phyloP scores from a whole-genome alignment of 2,888 invertebrate species.

The Erpobdella octoculata region DNA sequence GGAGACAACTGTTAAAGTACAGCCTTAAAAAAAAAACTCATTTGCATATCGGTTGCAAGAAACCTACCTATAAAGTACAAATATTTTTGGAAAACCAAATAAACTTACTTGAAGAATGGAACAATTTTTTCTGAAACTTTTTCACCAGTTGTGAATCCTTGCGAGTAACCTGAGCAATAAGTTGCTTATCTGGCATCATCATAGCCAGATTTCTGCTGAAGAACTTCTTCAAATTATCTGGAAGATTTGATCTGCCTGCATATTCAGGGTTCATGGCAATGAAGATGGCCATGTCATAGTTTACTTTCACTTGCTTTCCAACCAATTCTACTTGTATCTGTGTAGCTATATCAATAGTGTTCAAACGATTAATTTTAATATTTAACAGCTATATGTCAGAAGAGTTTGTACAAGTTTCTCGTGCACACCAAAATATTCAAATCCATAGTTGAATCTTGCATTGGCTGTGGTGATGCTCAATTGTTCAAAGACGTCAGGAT shows the following conservation, averaged over 20 bases:
- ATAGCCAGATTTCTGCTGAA: slow-evolving; percentile 97
- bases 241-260: slow-evolving; percentile 94
- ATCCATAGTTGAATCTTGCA: slow-evolving; percentile 85
- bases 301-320: slow-evolving; percentile 89
- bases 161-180: slow-evolving; percentile 99
- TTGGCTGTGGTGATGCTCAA: slow-evolving; percentile 98
- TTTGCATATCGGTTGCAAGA: too few species aligned
- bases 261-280: slow-evolving; percentile 99
- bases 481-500: slow-evolving; percentile 82
- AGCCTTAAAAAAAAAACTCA: too few species aligned
- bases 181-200: slow-evolving; percentile 94
- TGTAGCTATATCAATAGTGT: slow-evolving; percentile 26
- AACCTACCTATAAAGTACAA: too few species aligned
- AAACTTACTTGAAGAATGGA: slow-evolving; percentile 88
- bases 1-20: too few species aligned
- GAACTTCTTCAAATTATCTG: slow-evolving; percentile 96
- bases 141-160: slow-evolving; percentile 95
- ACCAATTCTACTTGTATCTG: slow-evolving; percentile 69
- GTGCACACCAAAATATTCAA: slow-evolving; percentile 98
- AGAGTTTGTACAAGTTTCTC: slow-evolving; percentile 92
- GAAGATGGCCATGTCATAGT: slow-evolving; percentile 98
- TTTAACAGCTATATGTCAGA: slow-evolving; percentile 94
- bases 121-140: slow-evolving; percentile 97
- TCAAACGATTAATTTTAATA: too few species aligned
- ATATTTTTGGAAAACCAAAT: not conserved